phyloP scores from a whole-genome alignment of 2,888 invertebrate species.

The Azorinus chamasolen region DNA sequence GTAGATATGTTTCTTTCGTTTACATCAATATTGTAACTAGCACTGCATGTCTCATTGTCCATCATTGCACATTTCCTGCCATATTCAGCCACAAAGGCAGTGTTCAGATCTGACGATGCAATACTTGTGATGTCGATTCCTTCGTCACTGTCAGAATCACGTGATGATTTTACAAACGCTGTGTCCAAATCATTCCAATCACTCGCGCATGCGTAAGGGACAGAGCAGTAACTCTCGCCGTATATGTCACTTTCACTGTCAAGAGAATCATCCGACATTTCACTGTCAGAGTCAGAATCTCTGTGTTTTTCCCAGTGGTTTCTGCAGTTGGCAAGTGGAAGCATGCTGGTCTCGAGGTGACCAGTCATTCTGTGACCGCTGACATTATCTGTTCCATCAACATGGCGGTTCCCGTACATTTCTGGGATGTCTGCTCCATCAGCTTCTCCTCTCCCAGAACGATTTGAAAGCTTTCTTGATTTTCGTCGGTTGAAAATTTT shows the following conservation, averaged over 20 bases:
- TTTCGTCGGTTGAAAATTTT: too few relatives aligned
- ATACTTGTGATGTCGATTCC: slow-evolving; percentile 50
- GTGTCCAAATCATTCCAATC: slow-evolving; percentile 8
- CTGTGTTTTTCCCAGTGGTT: slow-evolving; percentile 28
- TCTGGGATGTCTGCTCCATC: too few relatives aligned
- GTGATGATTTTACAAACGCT: slow-evolving; percentile 34
- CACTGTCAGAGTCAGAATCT: slow-evolving; percentile 26
- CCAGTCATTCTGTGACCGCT: too few relatives aligned
- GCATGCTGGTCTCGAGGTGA: too few relatives aligned
- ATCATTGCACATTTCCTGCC: background rate
- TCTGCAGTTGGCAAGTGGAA: slow-evolving; percentile 13
- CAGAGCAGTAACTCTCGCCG: background rate
- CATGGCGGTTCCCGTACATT: too few relatives aligned
- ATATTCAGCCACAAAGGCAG: slow-evolving; percentile 36
- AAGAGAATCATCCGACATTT: slow-evolving; percentile 4
- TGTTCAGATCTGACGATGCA: slow-evolving; percentile 34
- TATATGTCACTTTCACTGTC: slow-evolving; percentile 2
- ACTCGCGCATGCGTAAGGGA: background rate
- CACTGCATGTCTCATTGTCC: background rate
- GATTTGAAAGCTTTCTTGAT: background rate
- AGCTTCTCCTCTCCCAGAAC: too few relatives aligned
- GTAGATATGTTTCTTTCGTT: slow-evolving; percentile 11
- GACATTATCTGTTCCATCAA: too few relatives aligned
- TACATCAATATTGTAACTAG: background rate
- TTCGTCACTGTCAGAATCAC: slow-evolving; percentile 45